phyloP scores from a whole-genome alignment of 2,113 vertebrate species.

The Mormoops blainvillei region DNA sequence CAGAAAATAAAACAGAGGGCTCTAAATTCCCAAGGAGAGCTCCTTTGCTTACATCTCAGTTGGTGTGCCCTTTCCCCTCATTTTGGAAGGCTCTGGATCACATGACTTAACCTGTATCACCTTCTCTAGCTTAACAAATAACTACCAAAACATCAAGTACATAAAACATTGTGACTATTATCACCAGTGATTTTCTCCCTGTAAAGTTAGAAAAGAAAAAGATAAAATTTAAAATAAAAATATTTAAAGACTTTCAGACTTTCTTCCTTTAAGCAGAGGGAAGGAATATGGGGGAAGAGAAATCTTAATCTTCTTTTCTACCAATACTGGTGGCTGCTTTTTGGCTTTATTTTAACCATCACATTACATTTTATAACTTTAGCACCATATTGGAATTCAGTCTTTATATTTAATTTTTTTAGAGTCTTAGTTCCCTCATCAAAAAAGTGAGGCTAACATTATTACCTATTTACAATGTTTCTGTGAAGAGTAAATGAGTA shows the following conservation, averaged over 20 bases:
- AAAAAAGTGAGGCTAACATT: background rate
- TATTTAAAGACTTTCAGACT: slow-evolving; percentile 2
- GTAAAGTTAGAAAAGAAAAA: slow-evolving; percentile 31
- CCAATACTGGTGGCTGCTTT: background rate
- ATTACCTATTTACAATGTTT: background rate
- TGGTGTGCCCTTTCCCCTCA: background rate
- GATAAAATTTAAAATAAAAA: slow-evolving; percentile 34
- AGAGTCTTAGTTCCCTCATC: background rate
- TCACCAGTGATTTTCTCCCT: background rate
- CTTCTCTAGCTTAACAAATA: slow-evolving; percentile 29
- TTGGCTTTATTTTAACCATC: background rate
- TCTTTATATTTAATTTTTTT: background rate
- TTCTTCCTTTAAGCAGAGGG: background rate
- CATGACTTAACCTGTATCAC: slow-evolving; percentile 24
- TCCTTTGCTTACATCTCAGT: slow-evolving; percentile 38
- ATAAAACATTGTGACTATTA: background rate
- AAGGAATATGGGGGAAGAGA: background rate
- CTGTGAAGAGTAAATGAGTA: background rate
- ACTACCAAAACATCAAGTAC: background rate
- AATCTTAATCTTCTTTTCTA: background rate
- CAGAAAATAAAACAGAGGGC: slow-evolving; percentile 56
- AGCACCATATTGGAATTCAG: background rate
- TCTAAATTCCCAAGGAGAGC: slow-evolving; percentile 59
- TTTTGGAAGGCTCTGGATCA: background rate
- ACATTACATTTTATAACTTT: background rate